A percentile compares a stretch with the other conserved stretches of the same genome.
Conservation (phyloP, 2,797 vertebrate genomes). For the Chromis chromis region DNA sequence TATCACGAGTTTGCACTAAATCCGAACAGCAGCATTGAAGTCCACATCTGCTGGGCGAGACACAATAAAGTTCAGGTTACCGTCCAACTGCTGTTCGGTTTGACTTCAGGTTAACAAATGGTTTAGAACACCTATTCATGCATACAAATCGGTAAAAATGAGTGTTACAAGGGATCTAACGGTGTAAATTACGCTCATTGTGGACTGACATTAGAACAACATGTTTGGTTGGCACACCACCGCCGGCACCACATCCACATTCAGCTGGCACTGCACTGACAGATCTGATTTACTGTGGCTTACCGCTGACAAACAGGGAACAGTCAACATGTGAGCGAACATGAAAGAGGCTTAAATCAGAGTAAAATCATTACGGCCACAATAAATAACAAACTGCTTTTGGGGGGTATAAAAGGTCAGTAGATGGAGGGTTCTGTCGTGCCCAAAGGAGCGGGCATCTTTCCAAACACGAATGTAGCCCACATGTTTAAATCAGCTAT, state of each 20-base stretch:
- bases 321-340: constrained; percentile 65
- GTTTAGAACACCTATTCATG: constrained; percentile 18
- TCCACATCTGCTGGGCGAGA: constrained; percentile 18
- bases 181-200: constrained; percentile 48
- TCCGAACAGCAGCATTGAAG: constrained; percentile 35
- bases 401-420: constrained; percentile 48
- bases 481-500: constrained; percentile 69
- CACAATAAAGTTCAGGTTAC: constrained; percentile 16
- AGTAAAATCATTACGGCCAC: constrained; percentile 59
- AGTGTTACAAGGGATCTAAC: constrained; percentile 27
- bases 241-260: constrained; percentile 61
- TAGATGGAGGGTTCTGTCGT: constrained; percentile 31
- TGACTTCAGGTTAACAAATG: constrained; percentile 10
- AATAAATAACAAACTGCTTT: constrained; percentile 51
- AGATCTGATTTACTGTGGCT: constrained; percentile 69
- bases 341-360: constrained; percentile 54
- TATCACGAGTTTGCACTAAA: constrained; percentile 46
- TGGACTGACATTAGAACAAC: constrained; percentile 53
- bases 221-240: constrained; percentile 64
- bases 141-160: constrained; percentile 8
- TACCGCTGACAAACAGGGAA: constrained; percentile 70
- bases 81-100: constrained; percentile 26
- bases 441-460: constrained; percentile 34
- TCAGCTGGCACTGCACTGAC: constrained; percentile 64
- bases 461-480: constrained; percentile 51